Evolutionary conservation across 2,888 invertebrate genomes (phyloP), one percentile per base, ranked within the genome.

Genomic region (Ephialtes manifestator): DNA sequence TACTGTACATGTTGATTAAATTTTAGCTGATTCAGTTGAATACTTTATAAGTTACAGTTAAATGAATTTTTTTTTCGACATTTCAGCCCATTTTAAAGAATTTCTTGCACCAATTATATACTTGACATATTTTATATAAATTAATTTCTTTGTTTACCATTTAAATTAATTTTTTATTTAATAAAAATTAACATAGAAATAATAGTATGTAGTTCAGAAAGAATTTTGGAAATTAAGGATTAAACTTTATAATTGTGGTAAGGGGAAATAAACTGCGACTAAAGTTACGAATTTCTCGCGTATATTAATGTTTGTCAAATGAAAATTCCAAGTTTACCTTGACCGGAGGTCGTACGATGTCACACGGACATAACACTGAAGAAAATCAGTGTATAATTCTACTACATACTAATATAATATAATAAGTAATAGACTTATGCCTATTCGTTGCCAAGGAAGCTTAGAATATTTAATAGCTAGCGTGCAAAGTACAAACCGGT

Each of bases 401-500:
- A 11, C 65, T 65, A 13, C 35, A 43, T 18, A 18, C 39, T 58
- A 28, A 24, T 63, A 63, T 15, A 31, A 39, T 65, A 39, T 68
- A 43, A 68, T 48, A 48, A 68, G 39, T 20, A 20, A 39, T 67
- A 20, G 18, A n/a, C 5, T 18, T 39, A 20, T 70, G 28, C 2
- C n/a, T 82, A 75, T 85, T 79, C 79, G 75, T 72, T 75, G 65
- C 51, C 75, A 43, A 48, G 78, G 63, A 82, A 65, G 24, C 71
- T 31, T 35, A 74, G 75, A 79, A 80, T 63, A 60, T 83, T 85
- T 85, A 82, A 85, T 79, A 76, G 71, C 51, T 70, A 55, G 39
- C 71, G 71, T 71, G 79, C 78, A 82, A 71, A 79, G 81, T 79
- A 65, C 71, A 82, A 85, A 85, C 85, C 85, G 82, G 85, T 85